Percentiles rank a stretch among this genome's conserved stretches.
Evolutionary conservation across 1,140 invertebrate genomes (phyloP).

Genomic region (Drosophila sucinea): DNA sequence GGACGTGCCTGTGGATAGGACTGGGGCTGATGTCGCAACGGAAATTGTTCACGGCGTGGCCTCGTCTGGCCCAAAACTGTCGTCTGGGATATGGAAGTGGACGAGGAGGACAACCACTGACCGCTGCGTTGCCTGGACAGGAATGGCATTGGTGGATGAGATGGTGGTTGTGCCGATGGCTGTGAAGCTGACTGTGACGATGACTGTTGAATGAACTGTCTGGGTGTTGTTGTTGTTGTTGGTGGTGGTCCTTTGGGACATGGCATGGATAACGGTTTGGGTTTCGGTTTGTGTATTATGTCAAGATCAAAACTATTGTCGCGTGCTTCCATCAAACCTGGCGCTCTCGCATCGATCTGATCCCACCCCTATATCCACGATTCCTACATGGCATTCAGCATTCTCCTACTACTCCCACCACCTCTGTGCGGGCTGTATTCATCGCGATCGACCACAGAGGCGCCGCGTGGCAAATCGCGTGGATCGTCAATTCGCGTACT

Average conservation of each 20-base stretch:
- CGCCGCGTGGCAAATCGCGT: constrained; percentile 54
- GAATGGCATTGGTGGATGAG: constrained; percentile 25
- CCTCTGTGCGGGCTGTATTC: constrained; percentile 83
- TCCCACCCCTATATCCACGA: constrained; percentile 84
- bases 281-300: constrained; percentile 59
- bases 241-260: constrained; percentile 15
- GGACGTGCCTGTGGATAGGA: constrained; percentile 52
- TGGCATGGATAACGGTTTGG: constrained; percentile 33
- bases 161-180: constrained; percentile 19
- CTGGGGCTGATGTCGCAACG: constrained; percentile 68
- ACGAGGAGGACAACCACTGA: constrained; percentile 60
- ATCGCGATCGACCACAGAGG: constrained; percentile 78
- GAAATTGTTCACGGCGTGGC: constrained; percentile 57
- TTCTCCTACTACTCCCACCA: constrained; percentile 83
- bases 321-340: constrained; percentile 77
- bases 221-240: constrained; percentile 14
- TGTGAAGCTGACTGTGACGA: constrained; percentile 33
- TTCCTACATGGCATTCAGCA: constrained; percentile 84
- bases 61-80: constrained; percentile 27
- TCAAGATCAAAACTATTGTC: constrained; percentile 82
- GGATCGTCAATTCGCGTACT: constrained; percentile 69
- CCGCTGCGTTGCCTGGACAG: constrained; percentile 46
- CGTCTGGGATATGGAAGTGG: constrained; percentile 51
- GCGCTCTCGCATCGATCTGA: constrained; percentile 82
- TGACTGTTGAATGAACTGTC: constrained; percentile 27